Percentiles rank a stretch among this genome's conserved stretches.
Conservation (phyloP, 1,140 invertebrate genomes). For the Aphelinus atriplicis region DNA sequence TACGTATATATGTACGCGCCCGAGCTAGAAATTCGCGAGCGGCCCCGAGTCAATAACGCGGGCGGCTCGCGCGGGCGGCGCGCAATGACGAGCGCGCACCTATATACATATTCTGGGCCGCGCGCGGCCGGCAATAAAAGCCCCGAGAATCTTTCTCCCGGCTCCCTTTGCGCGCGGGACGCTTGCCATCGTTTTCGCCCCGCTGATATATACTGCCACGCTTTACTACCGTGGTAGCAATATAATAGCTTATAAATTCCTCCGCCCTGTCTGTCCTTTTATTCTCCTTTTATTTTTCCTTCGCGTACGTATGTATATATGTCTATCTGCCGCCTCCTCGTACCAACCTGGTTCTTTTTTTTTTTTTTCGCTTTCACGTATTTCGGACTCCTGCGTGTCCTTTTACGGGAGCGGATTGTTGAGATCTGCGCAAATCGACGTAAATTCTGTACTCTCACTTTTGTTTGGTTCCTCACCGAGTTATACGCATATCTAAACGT, state of each 20-base stretch:
- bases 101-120: not conserved
- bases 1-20: not conserved
- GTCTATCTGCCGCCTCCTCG: not conserved
- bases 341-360: not conserved
- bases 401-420: too few species aligned
- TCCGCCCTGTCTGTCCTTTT: conserved; percentile 45
- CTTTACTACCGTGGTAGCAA: conserved; percentile 59
- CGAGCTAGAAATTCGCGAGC: not conserved
- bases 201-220: conserved; percentile 53
- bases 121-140: conserved; percentile 52
- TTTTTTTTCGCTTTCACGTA: too few species aligned
- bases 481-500: too few species aligned
- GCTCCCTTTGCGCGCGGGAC: conserved; percentile 20
- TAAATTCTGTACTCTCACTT: too few species aligned
- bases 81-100: conserved; percentile 24
- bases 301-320: too few species aligned
- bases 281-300: conserved; percentile 3
- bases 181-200: conserved; percentile 52
- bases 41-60: conserved; percentile 32
- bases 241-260: conserved; percentile 64
- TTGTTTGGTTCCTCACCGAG: too few species aligned
- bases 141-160: conserved; percentile 31
- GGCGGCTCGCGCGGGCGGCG: not conserved
- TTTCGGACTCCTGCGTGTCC: too few species aligned
- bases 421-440: too few species aligned